Conservation (phyloP, 2,888 invertebrate species). For the Meteorus cinctellus region DNA sequence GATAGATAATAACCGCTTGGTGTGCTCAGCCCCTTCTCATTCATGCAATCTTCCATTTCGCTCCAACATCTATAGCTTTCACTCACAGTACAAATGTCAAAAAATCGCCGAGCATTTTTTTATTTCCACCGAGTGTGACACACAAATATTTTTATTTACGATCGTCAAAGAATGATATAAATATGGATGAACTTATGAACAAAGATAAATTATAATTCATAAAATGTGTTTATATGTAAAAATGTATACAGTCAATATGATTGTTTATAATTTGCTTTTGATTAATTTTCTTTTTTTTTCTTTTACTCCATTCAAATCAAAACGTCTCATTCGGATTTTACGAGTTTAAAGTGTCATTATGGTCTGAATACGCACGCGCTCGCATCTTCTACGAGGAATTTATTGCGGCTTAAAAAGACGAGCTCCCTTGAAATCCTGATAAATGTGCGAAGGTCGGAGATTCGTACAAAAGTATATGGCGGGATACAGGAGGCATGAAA, state of each 20-base stretch:
- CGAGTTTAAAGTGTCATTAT: slow-evolving; percentile 48
- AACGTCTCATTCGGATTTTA: slow-evolving; percentile 14
- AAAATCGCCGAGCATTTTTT: background rate
- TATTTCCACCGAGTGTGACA: background rate
- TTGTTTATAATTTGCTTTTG: too few relatives aligned
- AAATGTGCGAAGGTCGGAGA: slow-evolving; percentile 74
- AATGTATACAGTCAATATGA: too few relatives aligned
- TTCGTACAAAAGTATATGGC: slow-evolving; percentile 43
- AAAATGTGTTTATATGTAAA: background rate
- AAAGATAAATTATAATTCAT: background rate
- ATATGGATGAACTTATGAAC: background rate
- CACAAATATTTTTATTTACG: background rate
- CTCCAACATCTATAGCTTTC: slow-evolving; percentile 35
- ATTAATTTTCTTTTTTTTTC: background rate
- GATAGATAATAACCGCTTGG: slow-evolving; percentile 74
- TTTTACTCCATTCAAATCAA: slow-evolving; percentile 2
- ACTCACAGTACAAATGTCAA: slow-evolving; percentile 18
- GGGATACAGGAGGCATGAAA: slow-evolving; percentile 18
- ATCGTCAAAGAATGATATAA: background rate
- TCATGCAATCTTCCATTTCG: slow-evolving; percentile 26
- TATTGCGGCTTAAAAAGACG: slow-evolving; percentile 75
- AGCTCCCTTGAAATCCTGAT: slow-evolving; percentile 81
- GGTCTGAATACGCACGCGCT: slow-evolving; percentile 41
- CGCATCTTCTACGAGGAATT: slow-evolving; percentile 62
- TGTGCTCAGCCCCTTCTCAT: slow-evolving; percentile 59